phyloP scores from a whole-genome alignment of 2,797 vertebrate genomes.

The Squalus acanthias region DNA sequence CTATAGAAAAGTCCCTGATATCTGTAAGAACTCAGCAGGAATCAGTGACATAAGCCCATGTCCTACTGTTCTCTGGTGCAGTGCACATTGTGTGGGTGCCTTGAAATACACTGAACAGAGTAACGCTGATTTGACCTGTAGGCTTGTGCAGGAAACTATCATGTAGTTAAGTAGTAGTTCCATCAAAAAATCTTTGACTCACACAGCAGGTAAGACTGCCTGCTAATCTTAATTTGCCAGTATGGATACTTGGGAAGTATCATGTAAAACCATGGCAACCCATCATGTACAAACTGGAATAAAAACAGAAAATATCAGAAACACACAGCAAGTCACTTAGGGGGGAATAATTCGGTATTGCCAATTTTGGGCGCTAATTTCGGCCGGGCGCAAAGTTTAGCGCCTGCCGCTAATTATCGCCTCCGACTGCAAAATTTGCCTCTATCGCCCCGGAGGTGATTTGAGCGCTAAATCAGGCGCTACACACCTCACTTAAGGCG shows the following conservation, averaged over 20 bases:
- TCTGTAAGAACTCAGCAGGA: background rate
- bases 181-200: background rate
- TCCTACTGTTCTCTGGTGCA: background rate
- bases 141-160: background rate
- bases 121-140: background rate
- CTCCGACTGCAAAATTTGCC: too few relatives aligned
- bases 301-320: background rate
- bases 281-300: background rate
- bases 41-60: background rate
- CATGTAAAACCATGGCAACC: background rate
- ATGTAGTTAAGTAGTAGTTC: background rate
- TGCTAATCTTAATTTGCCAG: background rate
- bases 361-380: too few relatives aligned
- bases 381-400: too few relatives aligned
- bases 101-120: background rate
- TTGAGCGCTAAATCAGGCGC: too few relatives aligned
- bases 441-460: too few relatives aligned
- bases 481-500: too few relatives aligned
- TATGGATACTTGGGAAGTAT: background rate
- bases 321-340: background rate
- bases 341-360: too few relatives aligned
- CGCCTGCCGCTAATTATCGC: too few relatives aligned
- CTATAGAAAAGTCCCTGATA: background rate
- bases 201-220: background rate
- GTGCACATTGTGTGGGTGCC: background rate